Evolutionary conservation across 2,797 vertebrate genomes (phyloP), one percentile per base, ranked within the genome.

Genomic region (Macrochelys suwanniensis): DNA sequence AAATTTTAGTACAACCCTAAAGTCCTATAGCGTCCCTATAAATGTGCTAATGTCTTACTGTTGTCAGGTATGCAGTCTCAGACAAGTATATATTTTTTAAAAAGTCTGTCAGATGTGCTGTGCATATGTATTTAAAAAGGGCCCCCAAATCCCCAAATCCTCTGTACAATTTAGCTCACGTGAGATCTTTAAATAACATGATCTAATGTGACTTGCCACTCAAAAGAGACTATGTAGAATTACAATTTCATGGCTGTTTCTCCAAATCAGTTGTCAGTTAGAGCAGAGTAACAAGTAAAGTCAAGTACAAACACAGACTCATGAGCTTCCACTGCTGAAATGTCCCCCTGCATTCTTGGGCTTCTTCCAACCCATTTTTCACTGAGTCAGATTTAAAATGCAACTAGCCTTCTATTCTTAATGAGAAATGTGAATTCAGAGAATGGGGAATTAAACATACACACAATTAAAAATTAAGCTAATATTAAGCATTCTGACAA

Each of bases 341-440:
- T 49, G 74, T 45, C 42, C 45, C 5, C 23, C 15, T 53, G 53
- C 71, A 89, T 91, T 91, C 42, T 68, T 80, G n/a, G 19, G 2
- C 23, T 93, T 87, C 17, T 91, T 51, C 77, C 91, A 79, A 37
- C 25, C 53, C 12, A 54, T 83, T 93, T 93, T 92, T 90, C 53
- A 49, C 42, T 33, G n/a, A 92, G 12, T 17, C 19, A 37, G 11
- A 80, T 31, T 13, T 86, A 91, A 95, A 90, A 25, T 80, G 25
- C 45, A 77, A 31, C 13, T 28, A 77, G 4, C 74, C 68, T 2
- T 15, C 49, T 45, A 28, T 89, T n/a, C 6, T 85, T 86, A 12
- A 85, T 57, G 65, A 92, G 16, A 91, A 87, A 85, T 56, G 10
- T 33, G 17, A 90, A 42, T 89, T 91, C 85, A 47, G 65, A 31